These are phyloP conservation scores for Drosophila pruinosa DNA, from an alignment of 1,140 invertebrate species.

Conservation along the genomic window DNA sequence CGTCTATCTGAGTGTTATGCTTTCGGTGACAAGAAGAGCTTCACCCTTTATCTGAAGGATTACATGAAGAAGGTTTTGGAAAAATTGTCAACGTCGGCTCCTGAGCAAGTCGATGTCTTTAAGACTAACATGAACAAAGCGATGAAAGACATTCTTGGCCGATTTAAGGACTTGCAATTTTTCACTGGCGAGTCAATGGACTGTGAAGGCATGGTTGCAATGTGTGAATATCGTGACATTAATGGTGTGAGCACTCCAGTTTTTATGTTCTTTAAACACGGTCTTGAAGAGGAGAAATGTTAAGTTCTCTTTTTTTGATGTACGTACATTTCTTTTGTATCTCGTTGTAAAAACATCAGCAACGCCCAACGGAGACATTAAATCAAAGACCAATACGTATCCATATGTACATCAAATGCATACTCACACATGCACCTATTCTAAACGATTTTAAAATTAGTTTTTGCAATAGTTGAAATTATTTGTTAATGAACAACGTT, in stretches of 20 bases:
- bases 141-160: conserved; percentile 95
- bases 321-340: neutral
- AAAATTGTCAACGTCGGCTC: conserved; percentile 90
- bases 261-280: conserved; percentile 98
- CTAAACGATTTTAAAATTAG: conserved; percentile 57
- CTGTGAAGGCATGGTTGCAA: conserved; percentile 95
- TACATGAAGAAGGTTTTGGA: conserved; percentile 98
- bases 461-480: conserved; percentile 53
- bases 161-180: conserved; percentile 97
- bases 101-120: conserved; percentile 93
- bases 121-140: conserved; percentile 97
- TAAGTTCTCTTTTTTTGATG: conserved; percentile 83
- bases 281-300: conserved; percentile 96
- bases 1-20: conserved; percentile 93
- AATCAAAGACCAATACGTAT: conserved; percentile 17
- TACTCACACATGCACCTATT: conserved; percentile 68
- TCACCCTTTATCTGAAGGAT: conserved; percentile 95
- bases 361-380: conserved; percentile 15
- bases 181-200: conserved; percentile 98
- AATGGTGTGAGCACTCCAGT: conserved; percentile 91
- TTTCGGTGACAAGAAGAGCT: conserved; percentile 94
- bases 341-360: conserved; percentile 4
- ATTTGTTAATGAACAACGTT: conserved; percentile 52
- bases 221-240: conserved; percentile 96
- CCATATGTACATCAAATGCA: conserved; percentile 22